These are phyloP conservation scores for Ochropacha duplaris DNA, from an alignment of 2,888 invertebrate genomes.

Conservation along the genomic window DNA sequence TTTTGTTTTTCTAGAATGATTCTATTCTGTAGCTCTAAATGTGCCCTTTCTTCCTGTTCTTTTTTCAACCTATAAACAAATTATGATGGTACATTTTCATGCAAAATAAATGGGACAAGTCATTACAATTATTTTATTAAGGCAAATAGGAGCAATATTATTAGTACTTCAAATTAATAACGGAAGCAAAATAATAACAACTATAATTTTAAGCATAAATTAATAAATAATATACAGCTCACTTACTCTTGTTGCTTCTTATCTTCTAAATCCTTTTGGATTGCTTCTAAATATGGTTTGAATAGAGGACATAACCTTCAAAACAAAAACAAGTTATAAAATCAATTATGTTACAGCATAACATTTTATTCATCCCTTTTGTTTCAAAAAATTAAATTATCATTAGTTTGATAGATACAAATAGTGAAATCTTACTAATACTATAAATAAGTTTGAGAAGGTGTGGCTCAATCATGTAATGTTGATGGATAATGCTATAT, in stretches of 20 bases:
- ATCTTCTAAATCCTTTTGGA: constrained; percentile 93
- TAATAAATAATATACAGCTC: background rate
- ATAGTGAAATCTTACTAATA: too few relatives aligned
- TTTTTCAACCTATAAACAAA: constrained; percentile 62
- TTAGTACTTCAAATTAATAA: background rate
- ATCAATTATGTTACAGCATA: background rate
- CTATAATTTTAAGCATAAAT: background rate
- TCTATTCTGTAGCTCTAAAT: constrained; percentile 83
- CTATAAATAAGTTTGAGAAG: too few relatives aligned
- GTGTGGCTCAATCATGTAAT: too few relatives aligned
- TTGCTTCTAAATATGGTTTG: constrained; percentile 94
- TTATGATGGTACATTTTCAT: background rate
- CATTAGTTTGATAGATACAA: too few relatives aligned
- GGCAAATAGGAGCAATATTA: background rate
- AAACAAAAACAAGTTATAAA: constrained; percentile 23
- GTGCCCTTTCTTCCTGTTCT: constrained; percentile 81
- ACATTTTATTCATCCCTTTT: too few relatives aligned
- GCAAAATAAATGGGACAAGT: too few relatives aligned
- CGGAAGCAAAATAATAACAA: background rate
- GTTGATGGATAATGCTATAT: too few relatives aligned
- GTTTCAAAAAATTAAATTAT: too few relatives aligned
- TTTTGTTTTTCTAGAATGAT: constrained; percentile 85
- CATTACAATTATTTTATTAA: too few relatives aligned
- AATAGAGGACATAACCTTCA: constrained; percentile 93
- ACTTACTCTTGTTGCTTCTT: constrained; percentile 82